These are phyloP conservation scores for Idaea straminata DNA, from an alignment of 2,888 invertebrate species.

Conservation along the genomic window DNA sequence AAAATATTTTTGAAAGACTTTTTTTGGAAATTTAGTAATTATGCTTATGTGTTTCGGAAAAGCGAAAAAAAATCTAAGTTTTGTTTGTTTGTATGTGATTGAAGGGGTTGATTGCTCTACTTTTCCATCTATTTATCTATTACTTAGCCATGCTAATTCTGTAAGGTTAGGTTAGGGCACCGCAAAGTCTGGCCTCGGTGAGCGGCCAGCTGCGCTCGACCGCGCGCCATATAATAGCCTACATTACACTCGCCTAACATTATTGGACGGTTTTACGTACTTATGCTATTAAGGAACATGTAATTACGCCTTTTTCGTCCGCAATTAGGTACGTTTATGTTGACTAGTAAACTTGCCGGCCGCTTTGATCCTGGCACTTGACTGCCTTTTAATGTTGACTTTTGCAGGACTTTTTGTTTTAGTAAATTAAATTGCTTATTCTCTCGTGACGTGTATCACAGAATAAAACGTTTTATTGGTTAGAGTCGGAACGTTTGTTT, in stretches of 20 bases:
- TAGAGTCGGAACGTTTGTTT: not conserved
- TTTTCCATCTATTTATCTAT: not conserved
- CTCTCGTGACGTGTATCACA: too few species aligned
- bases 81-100: not conserved
- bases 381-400: not conserved
- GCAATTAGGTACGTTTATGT: constrained; percentile 13
- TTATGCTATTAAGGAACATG: constrained; percentile 29
- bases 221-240: constrained; percentile 13
- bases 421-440: too few species aligned
- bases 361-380: constrained; percentile 1
- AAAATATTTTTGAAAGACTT: too few species aligned
- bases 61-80: not conserved
- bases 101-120: not conserved
- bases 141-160: not conserved
- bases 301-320: constrained; percentile 20
- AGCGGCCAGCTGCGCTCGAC: constrained; percentile 28
- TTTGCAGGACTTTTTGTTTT: not conserved
- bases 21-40: not conserved
- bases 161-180: constrained; percentile 28
- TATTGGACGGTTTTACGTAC: constrained; percentile 33
- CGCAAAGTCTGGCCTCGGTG: constrained; percentile 40
- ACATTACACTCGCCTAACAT: constrained; percentile 30
- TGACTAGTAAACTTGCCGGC: constrained; percentile 15
- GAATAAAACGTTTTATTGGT: too few species aligned
- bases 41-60: constrained; percentile 14